A percentile compares a stretch with the other conserved stretches of the same genome.
Conservation (phyloP, 2,888 invertebrate species). For the Lycia hirtaria region DNA sequence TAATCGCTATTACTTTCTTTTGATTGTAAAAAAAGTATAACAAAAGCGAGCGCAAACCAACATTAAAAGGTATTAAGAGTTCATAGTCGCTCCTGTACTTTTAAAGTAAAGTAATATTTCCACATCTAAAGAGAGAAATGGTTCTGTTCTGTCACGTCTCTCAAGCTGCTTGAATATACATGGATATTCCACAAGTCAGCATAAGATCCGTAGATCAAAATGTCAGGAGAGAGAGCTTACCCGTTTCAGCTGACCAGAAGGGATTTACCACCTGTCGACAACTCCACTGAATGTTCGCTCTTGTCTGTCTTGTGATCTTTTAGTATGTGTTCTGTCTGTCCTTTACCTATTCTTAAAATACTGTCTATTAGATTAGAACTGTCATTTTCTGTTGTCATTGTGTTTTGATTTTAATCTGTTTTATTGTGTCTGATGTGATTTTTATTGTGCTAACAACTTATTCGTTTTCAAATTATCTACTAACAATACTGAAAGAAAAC, state of each 20-base stretch:
- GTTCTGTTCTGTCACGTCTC: slow-evolving; percentile 2
- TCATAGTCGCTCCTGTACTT: no score
- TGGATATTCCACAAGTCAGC: background rate
- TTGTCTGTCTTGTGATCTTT: slow-evolving; percentile 52
- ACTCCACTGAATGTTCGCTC: slow-evolving; percentile 58
- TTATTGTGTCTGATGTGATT: slow-evolving; percentile 34
- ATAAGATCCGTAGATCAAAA: slow-evolving; percentile 24
- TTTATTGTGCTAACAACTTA: slow-evolving; percentile 20
- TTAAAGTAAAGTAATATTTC: no score
- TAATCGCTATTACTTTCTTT: no score
- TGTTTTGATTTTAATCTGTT: slow-evolving; percentile 18
- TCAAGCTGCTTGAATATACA: background rate
- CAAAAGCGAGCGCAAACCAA: no score
- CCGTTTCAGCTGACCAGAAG: slow-evolving; percentile 40
- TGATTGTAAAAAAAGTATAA: no score
- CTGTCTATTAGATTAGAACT: slow-evolving; percentile 40
- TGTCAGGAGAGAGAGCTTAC: slow-evolving; percentile 41
- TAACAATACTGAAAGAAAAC: slow-evolving; percentile 17
- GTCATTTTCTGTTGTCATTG: slow-evolving; percentile 33
- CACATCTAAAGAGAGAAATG: background rate
- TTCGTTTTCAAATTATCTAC: slow-evolving; percentile 14
- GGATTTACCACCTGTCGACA: slow-evolving; percentile 54
- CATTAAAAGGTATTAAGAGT: no score
- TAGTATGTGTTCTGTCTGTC: slow-evolving; percentile 48
- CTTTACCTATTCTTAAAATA: slow-evolving; percentile 28